Base-by-base conservation (phyloP, 2,797 vertebrate species). In the Martes flavigula region DNA sequence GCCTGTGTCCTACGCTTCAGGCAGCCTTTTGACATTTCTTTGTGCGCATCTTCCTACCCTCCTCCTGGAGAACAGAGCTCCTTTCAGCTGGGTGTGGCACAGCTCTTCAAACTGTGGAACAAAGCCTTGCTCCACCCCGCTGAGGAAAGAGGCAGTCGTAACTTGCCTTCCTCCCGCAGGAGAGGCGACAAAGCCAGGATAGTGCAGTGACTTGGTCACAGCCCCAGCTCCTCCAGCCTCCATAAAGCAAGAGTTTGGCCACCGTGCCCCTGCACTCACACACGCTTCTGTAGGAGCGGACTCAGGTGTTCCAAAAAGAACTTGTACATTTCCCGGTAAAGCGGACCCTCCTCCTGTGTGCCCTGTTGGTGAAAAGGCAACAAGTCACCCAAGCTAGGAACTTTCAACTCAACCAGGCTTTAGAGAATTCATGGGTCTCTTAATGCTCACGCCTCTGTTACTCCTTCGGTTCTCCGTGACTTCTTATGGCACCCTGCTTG, bases 11-110 rank as follows among this genome's bases (percentile, higher is more conserved):
- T 92, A 89, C 90, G 64, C 92, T 96, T 94, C 75, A 94, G 96
- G 97, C 58, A 79, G 93, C 73, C 91, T 91, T 97, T 95, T 64
- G 97, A 66, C 27, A 38, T 87, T 78, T 94, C 96, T 97, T 93
- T 95, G 87, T 95, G 90, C 70, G 58, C 7, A 17, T 40, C 93
- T 94, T 85, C 96, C 96, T 66, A 75, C 66, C 70, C 70, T 96
- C 56, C 46, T 88, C 27, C 46, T 88, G 20, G 20, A 64, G 56
- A 66, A 96, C 86, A 78, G 85, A 88, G 75, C 58, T 68, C 62
- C 83, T 97, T 97, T 96, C 81, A 83, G 97, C 70, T 54, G 91
- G 90, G 81, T 15, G 88, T 90, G 87, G 43, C 54, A 25, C 4
- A 40, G 56, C 56, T 94, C 78, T 83, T 77, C 73, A 89, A 95